phyloP scores from a whole-genome alignment of 2,888 invertebrate genomes.

The Drosophila macrospina region DNA sequence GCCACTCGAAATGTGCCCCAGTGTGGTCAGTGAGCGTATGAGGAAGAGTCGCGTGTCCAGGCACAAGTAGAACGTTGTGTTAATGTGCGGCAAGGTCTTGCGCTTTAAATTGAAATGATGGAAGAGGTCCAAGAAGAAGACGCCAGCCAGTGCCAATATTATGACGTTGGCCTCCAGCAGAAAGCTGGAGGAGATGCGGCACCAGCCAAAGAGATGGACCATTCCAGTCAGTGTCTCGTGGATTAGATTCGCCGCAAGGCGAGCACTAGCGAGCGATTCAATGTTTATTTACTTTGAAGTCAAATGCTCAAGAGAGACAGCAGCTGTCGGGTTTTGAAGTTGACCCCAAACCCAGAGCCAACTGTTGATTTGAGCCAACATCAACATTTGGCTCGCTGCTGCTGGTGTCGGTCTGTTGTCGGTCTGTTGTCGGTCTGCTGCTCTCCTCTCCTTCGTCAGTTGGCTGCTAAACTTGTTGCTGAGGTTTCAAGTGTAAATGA shows the following conservation, averaged over 20 bases:
- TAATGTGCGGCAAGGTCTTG: neutral
- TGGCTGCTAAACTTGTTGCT: slow-evolving; percentile 51
- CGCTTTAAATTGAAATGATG: slow-evolving; percentile 28
- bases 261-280: slow-evolving; percentile 35
- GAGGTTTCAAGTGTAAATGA: slow-evolving; percentile 72
- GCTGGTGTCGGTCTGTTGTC: slow-evolving; percentile 17
- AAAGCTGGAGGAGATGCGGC: slow-evolving; percentile 31
- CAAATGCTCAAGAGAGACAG: slow-evolving; percentile 32
- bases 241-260: neutral
- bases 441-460: no score
- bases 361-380: slow-evolving; percentile 57
- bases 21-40: slow-evolving; percentile 21
- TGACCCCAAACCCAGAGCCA: slow-evolving; percentile 54
- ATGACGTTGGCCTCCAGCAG: slow-evolving; percentile 54
- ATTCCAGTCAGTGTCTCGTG: slow-evolving; percentile 3
- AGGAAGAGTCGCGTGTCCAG: slow-evolving; percentile 23
- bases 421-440: slow-evolving; percentile 3
- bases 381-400: slow-evolving; percentile 65
- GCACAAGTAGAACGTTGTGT: slow-evolving; percentile 9
- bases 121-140: slow-evolving; percentile 50
- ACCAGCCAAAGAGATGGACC: slow-evolving; percentile 7
- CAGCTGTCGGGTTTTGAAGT: slow-evolving; percentile 46
- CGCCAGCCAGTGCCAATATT: slow-evolving; percentile 39
- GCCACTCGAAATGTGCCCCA: slow-evolving; percentile 18
- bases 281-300: slow-evolving; percentile 69